These are phyloP conservation scores for Psittacula cyanocephala DNA, from an alignment of 2,113 vertebrate species.

Conservation along the genomic window DNA sequence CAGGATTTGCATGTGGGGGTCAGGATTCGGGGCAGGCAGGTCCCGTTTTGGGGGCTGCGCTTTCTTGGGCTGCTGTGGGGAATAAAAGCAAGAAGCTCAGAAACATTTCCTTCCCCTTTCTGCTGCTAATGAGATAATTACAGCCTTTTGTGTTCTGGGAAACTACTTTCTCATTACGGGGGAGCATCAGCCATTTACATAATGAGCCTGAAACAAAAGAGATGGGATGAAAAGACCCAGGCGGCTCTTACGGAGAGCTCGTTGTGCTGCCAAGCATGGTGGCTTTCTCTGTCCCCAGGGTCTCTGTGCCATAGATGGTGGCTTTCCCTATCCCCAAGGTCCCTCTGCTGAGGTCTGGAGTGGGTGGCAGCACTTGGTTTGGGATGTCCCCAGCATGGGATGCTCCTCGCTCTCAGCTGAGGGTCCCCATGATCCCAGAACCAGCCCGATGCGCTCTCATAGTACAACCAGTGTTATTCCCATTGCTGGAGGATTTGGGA, in stretches of 20 bases:
- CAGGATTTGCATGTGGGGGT: not conserved
- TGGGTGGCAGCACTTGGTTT: not conserved
- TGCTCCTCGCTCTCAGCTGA: not conserved
- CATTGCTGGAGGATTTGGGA: not conserved
- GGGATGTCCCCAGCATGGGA: not conserved
- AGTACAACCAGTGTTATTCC: not conserved
- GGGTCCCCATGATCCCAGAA: not conserved
- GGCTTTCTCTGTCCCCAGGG: not conserved
- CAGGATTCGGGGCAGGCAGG: not conserved
- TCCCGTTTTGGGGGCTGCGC: not conserved
- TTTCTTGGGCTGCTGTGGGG: not conserved
- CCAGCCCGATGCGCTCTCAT: fast-evolving
- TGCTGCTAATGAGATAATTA: slow-evolving; percentile 68
- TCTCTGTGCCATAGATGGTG: not conserved
- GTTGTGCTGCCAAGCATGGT: not conserved
- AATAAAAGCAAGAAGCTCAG: not conserved
- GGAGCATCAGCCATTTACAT: slow-evolving; percentile 51
- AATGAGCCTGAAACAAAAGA: slow-evolving; percentile 58
- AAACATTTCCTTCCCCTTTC: slow-evolving; percentile 35
- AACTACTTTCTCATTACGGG: slow-evolving; percentile 58
- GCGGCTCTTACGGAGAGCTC: not conserved
- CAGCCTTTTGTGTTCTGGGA: slow-evolving; percentile 63
- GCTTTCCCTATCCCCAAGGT: not conserved
- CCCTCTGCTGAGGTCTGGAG: not conserved
- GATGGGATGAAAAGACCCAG: slow-evolving; percentile 38